Base-by-base conservation (phyloP, 2,888 invertebrate genomes). In the Andrena trimmerana region DNA sequence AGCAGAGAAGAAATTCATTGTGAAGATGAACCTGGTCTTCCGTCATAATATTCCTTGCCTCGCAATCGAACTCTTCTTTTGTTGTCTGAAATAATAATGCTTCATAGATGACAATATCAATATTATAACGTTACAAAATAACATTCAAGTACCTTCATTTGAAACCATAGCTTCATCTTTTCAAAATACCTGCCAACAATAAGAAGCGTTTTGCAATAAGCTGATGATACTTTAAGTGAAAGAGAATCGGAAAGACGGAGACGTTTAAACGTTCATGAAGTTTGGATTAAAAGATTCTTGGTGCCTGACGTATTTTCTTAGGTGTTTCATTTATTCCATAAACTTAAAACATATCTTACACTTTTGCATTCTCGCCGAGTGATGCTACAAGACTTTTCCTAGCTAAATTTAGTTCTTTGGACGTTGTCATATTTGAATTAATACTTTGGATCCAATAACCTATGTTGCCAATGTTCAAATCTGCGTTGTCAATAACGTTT, bases 31-130 rank as follows among this genome's bases (percentile, higher is more conserved):
- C 96, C 94, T 97, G 97, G 65, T 97, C 96, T 7, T 95, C 94
- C 8, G 95, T 95, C 83, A 98, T 94, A 20, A 98, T 94, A 92
- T 96, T 96, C 54, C 98, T 95, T 5, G 97, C 97, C 94, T 97
- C 97, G 16, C 94, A 93, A 90, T 98, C 98, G 92, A 98, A 98
- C 90, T 98, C 97, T 92, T 97, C 97, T 92, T 97, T 97, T 0
- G 97, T 96, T 81, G 97, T 95, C 94, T 97, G 96, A 95, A 95
- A 71, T 24, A 65, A 65, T 36, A 67, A 67, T 24, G 62, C 33
- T 67, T 59, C 13, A 29, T 68, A n/a, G 24, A 69, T 20, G 59
- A 74, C 27, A 20, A 42, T 52, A n/a, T 24, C 0, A 1, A 48
- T 67, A 20, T 6, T 29, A 72, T 31, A 48, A 7, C 13, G 13